Evolutionary conservation across 2,888 invertebrate genomes (phyloP), one percentile per base, ranked within the genome.

Genomic region (Resseliella maxima): DNA sequence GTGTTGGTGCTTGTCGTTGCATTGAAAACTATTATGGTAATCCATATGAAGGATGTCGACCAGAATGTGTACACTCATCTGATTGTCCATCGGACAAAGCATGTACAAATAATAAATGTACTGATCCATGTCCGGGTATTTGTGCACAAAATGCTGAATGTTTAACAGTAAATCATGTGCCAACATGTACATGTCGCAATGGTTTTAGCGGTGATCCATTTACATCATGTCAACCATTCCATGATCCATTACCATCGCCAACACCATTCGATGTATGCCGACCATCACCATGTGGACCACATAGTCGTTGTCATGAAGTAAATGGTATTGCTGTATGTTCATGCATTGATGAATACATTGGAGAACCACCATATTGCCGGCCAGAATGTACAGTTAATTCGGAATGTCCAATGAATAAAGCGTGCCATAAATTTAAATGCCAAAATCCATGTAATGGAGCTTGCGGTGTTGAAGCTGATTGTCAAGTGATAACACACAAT

Each of bases 121-220:
- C 93, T 86, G 95, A 97, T 92, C 97, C 97, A 72, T 97, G 97
- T 89, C 95, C 96, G 21, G 96, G 96, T 87, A 94, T 95, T 87
- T 97, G 97, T 90, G 97, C 97, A 8, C 93, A 93, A 86, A 95
- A 95, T 90, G 96, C 97, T 1, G 94, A 96, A 89, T 97, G 97
- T 89, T 93, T 94, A 81, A 96, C 96, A 3, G 94, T 96, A 21
- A 96, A 96, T 90, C 97, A 97, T 89, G 93, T 96, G 83, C 97
- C 97, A n/a, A 94, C 95, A 85, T 97, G 97, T 90, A 95, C 94
- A 8, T 97, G 97, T 89, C 89, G 93, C 24, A 92, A 93, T 88
- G 95, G 95, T 85, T 95, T 92, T 89, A 92, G 93, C 54, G 96
- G 96, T 85, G 95, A 96, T 93, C 95, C 96, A 8, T 94, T 94